phyloP scores from a whole-genome alignment of 2,888 invertebrate species.

The Calliscelio sp. region DNA sequence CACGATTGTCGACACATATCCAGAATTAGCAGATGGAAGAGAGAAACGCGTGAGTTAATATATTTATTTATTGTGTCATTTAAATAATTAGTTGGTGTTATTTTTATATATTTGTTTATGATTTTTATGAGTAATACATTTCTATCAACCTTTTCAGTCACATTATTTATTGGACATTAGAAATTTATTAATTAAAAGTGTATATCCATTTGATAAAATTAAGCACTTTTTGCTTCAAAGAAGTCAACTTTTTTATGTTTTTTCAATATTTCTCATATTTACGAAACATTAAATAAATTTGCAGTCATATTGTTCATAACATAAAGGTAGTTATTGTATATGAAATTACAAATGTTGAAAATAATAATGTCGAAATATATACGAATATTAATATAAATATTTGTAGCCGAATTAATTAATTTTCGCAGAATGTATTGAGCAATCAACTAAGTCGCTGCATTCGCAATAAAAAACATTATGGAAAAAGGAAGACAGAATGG shows the following conservation, averaged over 20 bases:
- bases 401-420: not conserved
- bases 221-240: too few species aligned
- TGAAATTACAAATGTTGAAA: not conserved
- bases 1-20: conserved; percentile 6
- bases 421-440: conserved; percentile 20
- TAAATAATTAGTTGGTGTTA: too few species aligned
- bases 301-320: too few species aligned
- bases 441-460: conserved; percentile 16
- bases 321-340: not conserved
- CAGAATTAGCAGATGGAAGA: conserved; percentile 9
- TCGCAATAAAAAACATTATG: conserved; percentile 19
- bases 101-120: too few species aligned
- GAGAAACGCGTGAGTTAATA: not conserved
- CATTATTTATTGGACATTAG: too few species aligned
- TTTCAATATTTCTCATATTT: too few species aligned
- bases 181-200: too few species aligned
- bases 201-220: too few species aligned
- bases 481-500: conserved; percentile 18
- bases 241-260: too few species aligned
- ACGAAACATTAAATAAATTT: not conserved
- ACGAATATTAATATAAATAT: not conserved
- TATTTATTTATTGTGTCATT: not conserved
- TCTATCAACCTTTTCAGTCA: too few species aligned
- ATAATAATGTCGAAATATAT: not conserved
- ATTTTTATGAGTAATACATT: too few species aligned